phyloP scores from a whole-genome alignment of 2,113 vertebrate species.

The Plecturocebus donacophilus region DNA sequence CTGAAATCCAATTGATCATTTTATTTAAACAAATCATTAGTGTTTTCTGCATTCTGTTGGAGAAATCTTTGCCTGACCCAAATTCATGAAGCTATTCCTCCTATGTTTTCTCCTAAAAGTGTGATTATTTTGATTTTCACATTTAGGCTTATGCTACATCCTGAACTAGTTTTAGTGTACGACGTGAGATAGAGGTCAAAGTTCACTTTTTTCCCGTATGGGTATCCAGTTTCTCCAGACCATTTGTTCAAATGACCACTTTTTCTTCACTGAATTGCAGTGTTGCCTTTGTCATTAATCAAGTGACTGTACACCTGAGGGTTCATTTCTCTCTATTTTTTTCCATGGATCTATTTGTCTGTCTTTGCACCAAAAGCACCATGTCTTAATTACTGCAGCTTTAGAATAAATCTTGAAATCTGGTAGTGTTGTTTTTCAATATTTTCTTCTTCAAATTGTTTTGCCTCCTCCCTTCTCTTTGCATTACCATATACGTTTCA shows the following conservation, averaged over 20 bases:
- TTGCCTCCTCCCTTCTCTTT: neutral
- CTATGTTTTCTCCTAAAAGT: neutral
- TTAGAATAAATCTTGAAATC: conserved; percentile 4
- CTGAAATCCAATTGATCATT: neutral
- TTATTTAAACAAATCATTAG: neutral
- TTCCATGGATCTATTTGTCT: neutral
- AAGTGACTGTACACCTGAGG: neutral
- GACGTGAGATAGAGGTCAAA: neutral
- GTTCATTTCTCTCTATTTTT: conserved; percentile 1
- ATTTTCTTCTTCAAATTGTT: conserved; percentile 26
- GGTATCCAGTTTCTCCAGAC: neutral
- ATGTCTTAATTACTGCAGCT: neutral
- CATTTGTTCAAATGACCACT: neutral
- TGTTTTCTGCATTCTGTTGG: neutral
- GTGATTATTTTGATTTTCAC: conserved; percentile 5
- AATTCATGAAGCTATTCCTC: neutral
- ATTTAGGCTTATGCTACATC: neutral
- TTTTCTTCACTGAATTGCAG: neutral
- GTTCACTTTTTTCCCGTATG: neutral
- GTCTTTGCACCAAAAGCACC: neutral
- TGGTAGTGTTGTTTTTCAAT: neutral
- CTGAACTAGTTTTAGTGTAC: neutral
- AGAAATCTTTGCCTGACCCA: neutral
- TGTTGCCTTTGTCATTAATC: neutral
- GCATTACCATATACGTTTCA: conserved; percentile 20